Evolutionary conservation across 1,140 invertebrate genomes (phyloP), one percentile per base, ranked within the genome.

Genomic region (Drosophila orena): DNA sequence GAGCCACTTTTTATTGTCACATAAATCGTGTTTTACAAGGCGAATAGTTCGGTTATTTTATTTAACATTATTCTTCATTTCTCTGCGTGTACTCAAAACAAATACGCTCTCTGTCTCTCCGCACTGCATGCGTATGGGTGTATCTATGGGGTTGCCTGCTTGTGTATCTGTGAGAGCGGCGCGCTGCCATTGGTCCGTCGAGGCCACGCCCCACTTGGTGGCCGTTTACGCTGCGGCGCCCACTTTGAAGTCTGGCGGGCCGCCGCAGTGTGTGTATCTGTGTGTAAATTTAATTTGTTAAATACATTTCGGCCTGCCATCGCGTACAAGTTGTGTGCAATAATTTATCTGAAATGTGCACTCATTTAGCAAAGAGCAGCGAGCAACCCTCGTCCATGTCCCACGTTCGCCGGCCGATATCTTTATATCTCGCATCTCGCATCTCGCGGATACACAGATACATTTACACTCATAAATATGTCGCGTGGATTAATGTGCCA

Each of bases 301-400:
- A 89, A 89, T 89, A 89, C 79, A 89, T 80, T 77, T 79, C 72
- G 83, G 80, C 60, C 75, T 79, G 80, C 61, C 80, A 81, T 68
- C 80, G 80, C 77, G 76, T 77, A 81, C 78, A 79, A 90, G 75
- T 77, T 85, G 85, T 90, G 81, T 90, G 86, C 86, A 90, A 90
- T 90, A 90, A 90, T 90, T 90, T 90, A 90, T 90, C 85, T 90
- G 80, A 90, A 90, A 90, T 90, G 85, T 90, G 85, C 85, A 90
- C 80, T 90, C 85, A 90, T 90, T 90, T 90, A 79, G 77, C 81
- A 76, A 74, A 77, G 80, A 72, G 27, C 47, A 50, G n/a, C 73
- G 80, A 72, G 79, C 84, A 88, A 84, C 84, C 84, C 84, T 89
- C 84, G 84, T 88, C 84, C 83, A 76, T 81, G 75, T 78, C 84